Base-by-base conservation (phyloP, 2,888 invertebrate genomes). In the Pseudanteris insignis region DNA sequence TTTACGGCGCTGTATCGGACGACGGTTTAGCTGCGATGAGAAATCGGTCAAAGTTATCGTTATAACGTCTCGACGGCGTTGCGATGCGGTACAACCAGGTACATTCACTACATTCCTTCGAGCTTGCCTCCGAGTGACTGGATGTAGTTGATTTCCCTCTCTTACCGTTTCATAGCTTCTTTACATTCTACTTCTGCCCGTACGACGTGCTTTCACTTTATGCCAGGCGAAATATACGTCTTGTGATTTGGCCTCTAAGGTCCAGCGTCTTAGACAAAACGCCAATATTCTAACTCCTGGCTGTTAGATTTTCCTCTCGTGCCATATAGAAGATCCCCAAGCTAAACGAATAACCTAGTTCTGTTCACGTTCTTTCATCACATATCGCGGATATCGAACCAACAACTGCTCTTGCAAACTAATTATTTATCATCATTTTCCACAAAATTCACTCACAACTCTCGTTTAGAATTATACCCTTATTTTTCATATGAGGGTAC, bases 61-160 rank as follows among this genome's bases (percentile, higher is more conserved):
- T 62, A 48, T 46, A 65, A 66, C 58, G 55, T 67, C 61, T 67
- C 62, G 58, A 44, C 58, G 66, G 57, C 34, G 61, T 55, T 64
- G 48, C 68, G 69, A 60, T 70, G 66, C 55, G 41, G 55, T 63
- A 51, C 55, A 41, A 54, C 59, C 54, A 50, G 64, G 61, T 63
- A 63, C 64, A 64, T 64, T 59, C 47, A 66, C 60, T 63, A 63
- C 63, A 63, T 65, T 63, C 65, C 61, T 65, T 63, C 51, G 60
- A 63, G 77, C 75, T 74, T 67, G 77, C 73, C 72, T 75, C 70
- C 65, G 71, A 77, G 74, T 77, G 76, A 79, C 78, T 79, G 78
- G 71, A 65, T 63, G 63, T 58, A 63, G 60, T 61, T 58, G 63
- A 65, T 65, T 65, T 61, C 65, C 63, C 65, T 63, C 60, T 65